Conservation (phyloP, 2,888 invertebrate species). For the Drosophila putrida region DNA sequence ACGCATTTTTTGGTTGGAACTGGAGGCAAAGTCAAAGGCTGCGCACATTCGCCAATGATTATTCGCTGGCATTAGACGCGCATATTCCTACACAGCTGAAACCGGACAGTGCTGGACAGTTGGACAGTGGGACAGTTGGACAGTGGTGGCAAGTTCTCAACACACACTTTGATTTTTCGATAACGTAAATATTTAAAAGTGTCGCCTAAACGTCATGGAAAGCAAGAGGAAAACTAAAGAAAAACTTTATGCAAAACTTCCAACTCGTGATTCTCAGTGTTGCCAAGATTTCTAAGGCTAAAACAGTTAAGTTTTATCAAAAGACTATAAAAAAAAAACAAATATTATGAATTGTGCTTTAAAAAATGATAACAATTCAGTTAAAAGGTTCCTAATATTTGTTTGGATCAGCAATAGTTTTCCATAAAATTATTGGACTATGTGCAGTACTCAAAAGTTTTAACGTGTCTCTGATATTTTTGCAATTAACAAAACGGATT, state of each 20-base stretch:
- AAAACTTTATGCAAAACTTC: slow-evolving; percentile 37
- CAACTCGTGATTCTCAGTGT: slow-evolving; percentile 41
- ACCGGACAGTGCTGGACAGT: slow-evolving; percentile 17
- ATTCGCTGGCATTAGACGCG: slow-evolving; percentile 77
- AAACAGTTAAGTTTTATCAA: no score
- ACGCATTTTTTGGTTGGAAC: slow-evolving; percentile 67
- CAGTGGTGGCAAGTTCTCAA: slow-evolving; percentile 16
- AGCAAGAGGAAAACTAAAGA: neutral
- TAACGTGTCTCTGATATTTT: no score
- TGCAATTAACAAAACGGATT: no score
- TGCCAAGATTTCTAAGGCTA: slow-evolving; percentile 3
- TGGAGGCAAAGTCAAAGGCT: slow-evolving; percentile 60
- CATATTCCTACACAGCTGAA: slow-evolving; percentile 40
- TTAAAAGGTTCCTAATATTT: no score
- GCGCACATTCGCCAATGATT: slow-evolving; percentile 76
- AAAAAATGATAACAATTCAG: no score
- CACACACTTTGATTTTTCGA: neutral
- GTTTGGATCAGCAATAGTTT: no score
- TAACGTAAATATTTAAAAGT: slow-evolving; percentile 14
- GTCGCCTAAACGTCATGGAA: slow-evolving; percentile 5
- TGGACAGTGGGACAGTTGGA: neutral
- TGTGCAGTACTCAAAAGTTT: no score
- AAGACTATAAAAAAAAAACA: no score
- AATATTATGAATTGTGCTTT: no score
- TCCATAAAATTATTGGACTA: no score